A percentile compares a stretch with the other conserved stretches of the same genome.
These are phyloP conservation scores for Anarsia innoxiella DNA, from an alignment of 2,888 invertebrate genomes.

Conservation along the genomic window DNA sequence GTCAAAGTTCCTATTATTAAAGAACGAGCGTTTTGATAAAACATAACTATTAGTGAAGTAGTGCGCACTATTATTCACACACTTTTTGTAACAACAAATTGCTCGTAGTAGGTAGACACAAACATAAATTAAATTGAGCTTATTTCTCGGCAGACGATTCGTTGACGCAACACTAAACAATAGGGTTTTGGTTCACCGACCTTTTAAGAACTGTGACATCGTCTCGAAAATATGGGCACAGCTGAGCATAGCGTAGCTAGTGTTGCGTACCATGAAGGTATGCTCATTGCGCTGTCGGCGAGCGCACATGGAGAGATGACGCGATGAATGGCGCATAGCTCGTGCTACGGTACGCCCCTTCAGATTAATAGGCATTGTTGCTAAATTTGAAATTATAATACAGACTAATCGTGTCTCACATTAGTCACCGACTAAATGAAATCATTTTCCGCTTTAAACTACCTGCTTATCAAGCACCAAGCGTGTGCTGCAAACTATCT, in stretches of 20 bases:
- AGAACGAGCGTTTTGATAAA: too few species aligned
- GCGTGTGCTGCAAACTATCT: background rate
- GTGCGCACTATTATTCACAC: conserved; percentile 53
- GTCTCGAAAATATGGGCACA: conserved; percentile 65
- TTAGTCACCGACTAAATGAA: conserved; percentile 28
- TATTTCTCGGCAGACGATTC: conserved; percentile 61
- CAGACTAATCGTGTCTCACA: conserved; percentile 45
- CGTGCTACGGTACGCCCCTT: conserved; percentile 61
- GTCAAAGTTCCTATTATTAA: too few species aligned
- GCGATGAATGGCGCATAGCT: conserved; percentile 51
- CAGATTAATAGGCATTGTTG: conserved; percentile 52
- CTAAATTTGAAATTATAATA: conserved; percentile 62
- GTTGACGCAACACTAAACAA: conserved; percentile 70
- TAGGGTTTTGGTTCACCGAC: conserved; percentile 67
- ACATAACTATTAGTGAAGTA: too few species aligned
- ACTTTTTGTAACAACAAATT: conserved; percentile 56
- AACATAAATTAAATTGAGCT: conserved; percentile 60
- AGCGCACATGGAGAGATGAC: conserved; percentile 36
- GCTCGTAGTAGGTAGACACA: too few species aligned
- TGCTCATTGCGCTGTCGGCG: conserved; percentile 11
- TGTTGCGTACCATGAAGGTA: conserved; percentile 31
- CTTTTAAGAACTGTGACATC: conserved; percentile 68
- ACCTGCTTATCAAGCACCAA: background rate
- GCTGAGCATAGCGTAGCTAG: conserved; percentile 34
- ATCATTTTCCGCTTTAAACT: conserved; percentile 7